Conservation (phyloP, 2,888 invertebrate genomes). For the Pheosia tremula region DNA sequence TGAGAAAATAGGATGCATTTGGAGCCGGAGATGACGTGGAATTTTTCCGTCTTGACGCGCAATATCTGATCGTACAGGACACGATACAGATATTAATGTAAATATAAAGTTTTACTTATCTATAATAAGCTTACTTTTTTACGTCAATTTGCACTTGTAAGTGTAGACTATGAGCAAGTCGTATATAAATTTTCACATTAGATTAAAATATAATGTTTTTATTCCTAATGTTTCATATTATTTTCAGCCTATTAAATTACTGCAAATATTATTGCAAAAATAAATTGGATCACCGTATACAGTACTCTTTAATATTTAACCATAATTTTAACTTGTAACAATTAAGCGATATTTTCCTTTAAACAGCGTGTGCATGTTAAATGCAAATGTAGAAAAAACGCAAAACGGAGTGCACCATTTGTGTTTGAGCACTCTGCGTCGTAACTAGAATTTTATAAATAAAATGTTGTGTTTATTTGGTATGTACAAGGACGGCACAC, state of each 20-base stretch:
- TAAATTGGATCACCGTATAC: no score
- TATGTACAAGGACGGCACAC: slow-evolving; percentile 27
- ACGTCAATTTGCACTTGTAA: no score
- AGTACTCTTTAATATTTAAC: no score
- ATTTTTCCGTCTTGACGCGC: slow-evolving; percentile 44
- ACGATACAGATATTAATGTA: neutral
- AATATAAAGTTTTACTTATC: no score
- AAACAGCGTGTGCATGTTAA: neutral
- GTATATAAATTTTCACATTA: no score
- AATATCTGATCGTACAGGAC: slow-evolving; percentile 13
- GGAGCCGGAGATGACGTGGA: slow-evolving; percentile 39
- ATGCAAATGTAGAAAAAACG: neutral
- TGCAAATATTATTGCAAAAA: no score
- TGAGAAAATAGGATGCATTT: slow-evolving; percentile 52
- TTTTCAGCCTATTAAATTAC: no score
- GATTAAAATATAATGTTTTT: no score
- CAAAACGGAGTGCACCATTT: neutral
- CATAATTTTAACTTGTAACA: neutral
- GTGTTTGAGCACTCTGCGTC: neutral
- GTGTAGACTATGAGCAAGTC: no score
- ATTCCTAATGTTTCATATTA: no score
- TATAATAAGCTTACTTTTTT: no score
- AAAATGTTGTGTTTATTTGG: slow-evolving; percentile 28
- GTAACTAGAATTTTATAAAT: slow-evolving; percentile 12
- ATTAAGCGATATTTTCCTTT: neutral